These are phyloP conservation scores for Nezara viridula DNA, from an alignment of 2,888 invertebrate species.

Conservation along the genomic window DNA sequence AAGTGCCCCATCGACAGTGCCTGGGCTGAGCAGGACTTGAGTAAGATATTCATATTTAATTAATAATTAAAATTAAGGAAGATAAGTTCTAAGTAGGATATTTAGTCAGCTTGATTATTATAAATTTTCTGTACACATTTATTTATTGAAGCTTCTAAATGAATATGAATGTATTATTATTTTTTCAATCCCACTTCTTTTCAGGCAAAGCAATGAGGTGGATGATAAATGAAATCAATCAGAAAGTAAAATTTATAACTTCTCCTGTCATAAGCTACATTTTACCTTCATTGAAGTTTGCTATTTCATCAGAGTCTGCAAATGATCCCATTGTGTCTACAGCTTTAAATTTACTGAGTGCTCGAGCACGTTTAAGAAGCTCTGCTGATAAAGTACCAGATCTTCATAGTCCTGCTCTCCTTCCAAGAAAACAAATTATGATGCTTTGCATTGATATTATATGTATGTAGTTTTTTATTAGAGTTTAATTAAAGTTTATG, in stretches of 20 bases:
- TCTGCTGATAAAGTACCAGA: conserved; percentile 70
- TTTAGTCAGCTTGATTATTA: too few species aligned
- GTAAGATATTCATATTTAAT: conserved; percentile 66
- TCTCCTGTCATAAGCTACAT: conserved; percentile 87
- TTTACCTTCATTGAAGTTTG: conserved; percentile 82
- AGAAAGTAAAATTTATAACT: conserved; percentile 71
- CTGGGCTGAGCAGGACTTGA: conserved; percentile 78
- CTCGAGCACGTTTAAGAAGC: conserved; percentile 79
- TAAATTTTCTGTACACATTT: too few species aligned
- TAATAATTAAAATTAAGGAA: not conserved
- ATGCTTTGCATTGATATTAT: conserved; percentile 83
- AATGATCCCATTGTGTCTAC: conserved; percentile 75
- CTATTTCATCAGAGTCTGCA: conserved; percentile 70
- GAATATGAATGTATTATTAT: too few species aligned
- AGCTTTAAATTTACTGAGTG: conserved; percentile 77
- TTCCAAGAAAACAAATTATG: conserved; percentile 88
- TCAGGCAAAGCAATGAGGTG: conserved; percentile 64
- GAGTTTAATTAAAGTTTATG: too few species aligned
- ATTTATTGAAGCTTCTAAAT: too few species aligned
- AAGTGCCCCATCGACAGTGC: conserved; percentile 83
- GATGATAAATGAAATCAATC: conserved; percentile 63
- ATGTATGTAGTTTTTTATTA: conserved; percentile 71
- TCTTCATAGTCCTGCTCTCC: conserved; percentile 79
- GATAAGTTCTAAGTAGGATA: too few species aligned
- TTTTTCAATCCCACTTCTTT: conserved; percentile 12